These are phyloP conservation scores for Eudemis profundana DNA, from an alignment of 2,888 invertebrate genomes.

Conservation along the genomic window DNA sequence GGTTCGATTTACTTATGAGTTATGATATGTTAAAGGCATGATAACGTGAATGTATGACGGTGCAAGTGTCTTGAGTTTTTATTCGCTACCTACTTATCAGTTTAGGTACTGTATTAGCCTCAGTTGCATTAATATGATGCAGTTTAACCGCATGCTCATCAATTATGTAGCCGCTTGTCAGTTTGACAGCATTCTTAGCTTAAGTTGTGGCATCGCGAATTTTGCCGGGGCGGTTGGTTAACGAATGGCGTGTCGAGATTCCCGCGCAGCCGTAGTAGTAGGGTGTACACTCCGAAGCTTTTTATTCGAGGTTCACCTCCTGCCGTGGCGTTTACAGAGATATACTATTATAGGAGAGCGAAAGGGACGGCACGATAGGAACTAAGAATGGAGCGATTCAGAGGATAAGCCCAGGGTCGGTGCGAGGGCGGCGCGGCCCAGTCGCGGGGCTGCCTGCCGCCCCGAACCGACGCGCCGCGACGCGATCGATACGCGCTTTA, in stretches of 20 bases:
- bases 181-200: conserved; percentile 28
- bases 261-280: conserved; percentile 71
- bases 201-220: conserved; percentile 18
- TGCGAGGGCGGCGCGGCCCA: conserved; percentile 63
- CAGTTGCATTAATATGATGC: background rate
- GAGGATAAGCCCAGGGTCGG: conserved; percentile 56
- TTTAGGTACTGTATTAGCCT: no score
- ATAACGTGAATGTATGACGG: no score
- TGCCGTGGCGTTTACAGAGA: background rate
- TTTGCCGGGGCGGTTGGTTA: conserved; percentile 34
- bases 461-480: conserved; percentile 64
- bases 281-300: no score
- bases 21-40: background rate
- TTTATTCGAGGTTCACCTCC: background rate
- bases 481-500: conserved; percentile 69
- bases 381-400: no score
- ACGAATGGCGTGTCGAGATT: conserved; percentile 30
- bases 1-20: background rate
- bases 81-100: no score
- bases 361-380: no score
- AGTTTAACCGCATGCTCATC: conserved; percentile 13
- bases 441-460: conserved; percentile 82
- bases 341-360: no score
- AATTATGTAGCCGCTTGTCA: conserved; percentile 24
- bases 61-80: no score